phyloP scores from a whole-genome alignment of 2,888 invertebrate genomes.

The Diachrysia chrysitis region DNA sequence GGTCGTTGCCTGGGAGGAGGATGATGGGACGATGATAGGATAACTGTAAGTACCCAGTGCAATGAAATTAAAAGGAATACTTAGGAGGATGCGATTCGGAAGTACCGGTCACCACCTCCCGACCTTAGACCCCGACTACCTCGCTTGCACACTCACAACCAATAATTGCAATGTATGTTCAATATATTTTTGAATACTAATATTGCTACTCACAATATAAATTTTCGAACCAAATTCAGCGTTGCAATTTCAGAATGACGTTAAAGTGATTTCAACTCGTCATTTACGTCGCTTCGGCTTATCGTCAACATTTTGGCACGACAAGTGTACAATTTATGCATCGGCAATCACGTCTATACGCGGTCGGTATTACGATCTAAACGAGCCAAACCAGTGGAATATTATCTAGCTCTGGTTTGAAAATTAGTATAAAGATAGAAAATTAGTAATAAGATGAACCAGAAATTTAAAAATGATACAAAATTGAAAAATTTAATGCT shows the following conservation, averaged over 20 bases:
- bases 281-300: conserved; percentile 44
- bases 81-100: too few relatives aligned
- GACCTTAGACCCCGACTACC: too few relatives aligned
- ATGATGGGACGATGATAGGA: too few relatives aligned
- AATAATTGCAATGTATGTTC: too few relatives aligned
- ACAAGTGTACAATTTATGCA: conserved; percentile 59
- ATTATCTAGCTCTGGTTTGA: conserved; percentile 18
- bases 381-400: conserved; percentile 36
- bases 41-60: too few relatives aligned
- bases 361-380: conserved; percentile 43
- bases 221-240: conserved; percentile 24
- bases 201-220: conserved; percentile 5
- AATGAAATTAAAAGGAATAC: too few relatives aligned
- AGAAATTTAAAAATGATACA: background rate
- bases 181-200: too few relatives aligned
- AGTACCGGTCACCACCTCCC: too few relatives aligned
- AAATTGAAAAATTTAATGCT: background rate
- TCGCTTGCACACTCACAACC: too few relatives aligned
- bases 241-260: conserved; percentile 43
- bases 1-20: too few relatives aligned
- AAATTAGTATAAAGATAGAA: background rate
- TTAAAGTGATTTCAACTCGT: conserved; percentile 41
- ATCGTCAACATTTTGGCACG: conserved; percentile 52
- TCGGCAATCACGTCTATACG: conserved; percentile 51
- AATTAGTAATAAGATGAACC: too few relatives aligned